phyloP scores from a whole-genome alignment of 2,113 vertebrate species.

The Spheniscus mendiculus region DNA sequence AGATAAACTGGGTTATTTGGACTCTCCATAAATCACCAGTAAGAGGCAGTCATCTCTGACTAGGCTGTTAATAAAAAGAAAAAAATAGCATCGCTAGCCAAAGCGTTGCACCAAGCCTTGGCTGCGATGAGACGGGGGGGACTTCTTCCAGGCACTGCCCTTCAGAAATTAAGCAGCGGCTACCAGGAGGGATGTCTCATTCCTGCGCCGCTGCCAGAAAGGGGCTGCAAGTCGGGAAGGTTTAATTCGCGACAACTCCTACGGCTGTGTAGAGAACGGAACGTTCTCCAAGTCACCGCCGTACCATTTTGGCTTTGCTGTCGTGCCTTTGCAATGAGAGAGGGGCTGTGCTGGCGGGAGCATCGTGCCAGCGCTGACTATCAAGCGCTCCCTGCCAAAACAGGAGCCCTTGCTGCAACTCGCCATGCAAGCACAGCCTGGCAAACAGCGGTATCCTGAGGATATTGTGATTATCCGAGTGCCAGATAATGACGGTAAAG shows the following conservation, averaged over 20 bases:
- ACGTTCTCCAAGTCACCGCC: conserved; percentile 12
- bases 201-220: conserved; percentile 6
- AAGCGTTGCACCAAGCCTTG: not conserved
- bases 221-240: conserved; percentile 10
- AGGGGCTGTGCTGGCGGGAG: not conserved
- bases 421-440: not conserved
- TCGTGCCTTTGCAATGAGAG: not conserved
- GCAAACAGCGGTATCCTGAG: not conserved
- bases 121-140: not conserved
- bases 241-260: conserved; percentile 11
- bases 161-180: not conserved
- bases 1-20: not conserved
- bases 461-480: not conserved
- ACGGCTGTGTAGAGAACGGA: conserved; percentile 40
- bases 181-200: conserved; percentile 44
- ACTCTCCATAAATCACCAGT: not conserved
- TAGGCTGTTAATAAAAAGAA: not conserved
- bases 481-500: not conserved
- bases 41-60: conserved; percentile 7
- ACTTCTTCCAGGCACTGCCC: not conserved
- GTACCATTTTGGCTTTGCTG: not conserved
- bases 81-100: not conserved
- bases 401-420: not conserved
- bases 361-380: not conserved
- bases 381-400: not conserved